These are phyloP conservation scores for Drosophila chauvacae DNA, from an alignment of 1,140 invertebrate genomes.

Conservation along the genomic window DNA sequence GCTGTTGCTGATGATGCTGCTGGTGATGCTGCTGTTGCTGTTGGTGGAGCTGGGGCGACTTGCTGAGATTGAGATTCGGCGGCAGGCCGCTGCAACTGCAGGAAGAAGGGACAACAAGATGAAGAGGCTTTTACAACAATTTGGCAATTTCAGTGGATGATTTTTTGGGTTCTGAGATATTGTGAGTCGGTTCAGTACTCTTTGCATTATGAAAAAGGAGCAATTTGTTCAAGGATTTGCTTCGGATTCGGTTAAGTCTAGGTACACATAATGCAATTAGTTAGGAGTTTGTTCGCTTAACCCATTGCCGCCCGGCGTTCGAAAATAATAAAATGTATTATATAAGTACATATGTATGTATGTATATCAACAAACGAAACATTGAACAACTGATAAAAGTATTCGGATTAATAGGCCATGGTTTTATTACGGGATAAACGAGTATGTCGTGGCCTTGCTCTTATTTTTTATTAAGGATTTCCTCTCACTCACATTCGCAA, in stretches of 20 bases:
- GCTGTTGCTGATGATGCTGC: constrained; percentile 61
- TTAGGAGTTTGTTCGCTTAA: constrained; percentile 46
- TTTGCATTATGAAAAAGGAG: constrained; percentile 72
- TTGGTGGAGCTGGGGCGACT: constrained; percentile 64
- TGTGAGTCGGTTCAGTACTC: constrained; percentile 30
- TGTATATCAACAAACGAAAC: constrained; percentile 20
- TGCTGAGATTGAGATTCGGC: constrained; percentile 78
- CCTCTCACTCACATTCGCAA: background rate
- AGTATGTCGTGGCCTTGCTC: background rate
- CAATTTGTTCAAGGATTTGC: constrained; percentile 80
- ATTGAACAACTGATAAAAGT: constrained; percentile 31
- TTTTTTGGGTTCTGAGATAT: constrained; percentile 25
- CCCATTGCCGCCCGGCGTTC: constrained; percentile 79
- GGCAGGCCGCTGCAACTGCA: constrained; percentile 76
- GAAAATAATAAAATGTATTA: constrained; percentile 34
- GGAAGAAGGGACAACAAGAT: constrained; percentile 75
- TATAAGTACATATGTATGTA: too few relatives aligned
- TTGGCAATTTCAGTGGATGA: constrained; percentile 51
- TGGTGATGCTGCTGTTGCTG: constrained; percentile 42
- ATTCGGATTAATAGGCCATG: constrained; percentile 4
- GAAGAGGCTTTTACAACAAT: constrained; percentile 72
- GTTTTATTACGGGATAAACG: constrained; percentile 16
- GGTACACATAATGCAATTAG: constrained; percentile 58
- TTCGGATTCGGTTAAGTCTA: constrained; percentile 57
- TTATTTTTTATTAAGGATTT: background rate